Evolutionary conservation across 2,113 vertebrate genomes (phyloP), one percentile per base, ranked within the genome.

Genomic region (Trachemys scripta): DNA sequence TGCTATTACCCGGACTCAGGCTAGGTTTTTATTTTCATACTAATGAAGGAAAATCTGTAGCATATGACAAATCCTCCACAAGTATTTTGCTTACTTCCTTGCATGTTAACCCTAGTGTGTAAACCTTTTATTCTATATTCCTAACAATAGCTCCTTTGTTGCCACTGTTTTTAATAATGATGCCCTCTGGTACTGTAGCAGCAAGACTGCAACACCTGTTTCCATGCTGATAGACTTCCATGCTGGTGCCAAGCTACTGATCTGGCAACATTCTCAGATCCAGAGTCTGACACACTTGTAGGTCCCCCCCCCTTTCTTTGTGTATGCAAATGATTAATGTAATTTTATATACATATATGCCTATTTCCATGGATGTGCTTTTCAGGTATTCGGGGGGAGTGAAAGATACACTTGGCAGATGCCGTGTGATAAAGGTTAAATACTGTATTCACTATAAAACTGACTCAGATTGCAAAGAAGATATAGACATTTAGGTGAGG

Each of bases 131-230:
- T 86, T 92, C 22, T 56, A 13, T 35, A 94, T 92, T 57, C 80
- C 72, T 20, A 80, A 75, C 69, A 93, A 88, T 57, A 53, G 49
- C 12, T 35, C 54, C 93, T 90, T 92, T 91, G 31, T 87, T 88
- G 89, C 27, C 53, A 78, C 76, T 85, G 89, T 82, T 95, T 65
- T 85, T 86, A 92, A 56, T 75, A 87, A 65, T 78, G 69, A 89
- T 92, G 75, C 31, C 90, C 85, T 84, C 27, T 78, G 87, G 27
- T 49, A 91, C 76, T 90, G 78, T 62, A 92, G 38, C 19, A 83
- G 54, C 45, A 95, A 94, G 82, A 78, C 82, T 62, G 24, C 47
- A 96, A n/a, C n/a, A 84, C 31, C 90, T 96, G 92, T 94, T 91
- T 95, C 31, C 54, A 85, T 57, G 87, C 82, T 89, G 87, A 93